Conservation (phyloP, 2,113 vertebrate species). For the Neotragus pygmaeus region DNA sequence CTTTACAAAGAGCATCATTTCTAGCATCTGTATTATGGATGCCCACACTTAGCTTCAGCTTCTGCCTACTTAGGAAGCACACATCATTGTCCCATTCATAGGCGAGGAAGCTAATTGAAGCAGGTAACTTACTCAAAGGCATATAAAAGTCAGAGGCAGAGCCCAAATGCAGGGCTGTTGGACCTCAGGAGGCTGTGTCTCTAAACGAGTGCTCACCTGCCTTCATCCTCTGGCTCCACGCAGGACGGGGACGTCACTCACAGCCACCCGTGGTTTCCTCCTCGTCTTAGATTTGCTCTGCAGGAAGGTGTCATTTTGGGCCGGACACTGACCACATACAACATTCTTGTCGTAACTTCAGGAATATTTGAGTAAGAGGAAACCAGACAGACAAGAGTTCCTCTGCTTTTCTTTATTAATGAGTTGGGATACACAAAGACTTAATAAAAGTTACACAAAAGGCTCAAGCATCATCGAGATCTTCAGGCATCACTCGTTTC, state of each 20-base stretch:
- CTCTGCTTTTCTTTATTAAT: constrained; percentile 68
- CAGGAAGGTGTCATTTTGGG: not conserved
- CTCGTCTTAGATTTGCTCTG: not conserved
- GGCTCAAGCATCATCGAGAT: constrained; percentile 50
- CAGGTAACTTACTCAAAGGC: not conserved
- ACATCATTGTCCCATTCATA: not conserved
- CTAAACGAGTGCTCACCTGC: not conserved
- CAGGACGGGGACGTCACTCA: not conserved
- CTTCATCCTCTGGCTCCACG: not conserved
- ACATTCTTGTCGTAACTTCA: not conserved
- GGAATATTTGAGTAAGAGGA: not conserved
- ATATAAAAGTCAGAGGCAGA: not conserved
- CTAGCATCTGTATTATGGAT: not conserved
- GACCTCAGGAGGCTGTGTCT: not conserved
- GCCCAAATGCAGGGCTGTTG: not conserved
- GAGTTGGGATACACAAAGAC: constrained; percentile 67
- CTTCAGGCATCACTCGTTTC: constrained; percentile 21
- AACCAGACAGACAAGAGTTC: not conserved
- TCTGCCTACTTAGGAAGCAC: not conserved
- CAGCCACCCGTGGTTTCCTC: fast-evolving
- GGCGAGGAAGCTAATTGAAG: not conserved
- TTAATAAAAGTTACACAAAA: constrained; percentile 64
- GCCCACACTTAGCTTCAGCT: not conserved
- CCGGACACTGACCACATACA: not conserved
- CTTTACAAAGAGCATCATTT: not conserved